A percentile compares a stretch with the other conserved stretches of the same genome.
Conservation (phyloP, 2,113 vertebrate genomes). For the Terrapene triunguis region DNA sequence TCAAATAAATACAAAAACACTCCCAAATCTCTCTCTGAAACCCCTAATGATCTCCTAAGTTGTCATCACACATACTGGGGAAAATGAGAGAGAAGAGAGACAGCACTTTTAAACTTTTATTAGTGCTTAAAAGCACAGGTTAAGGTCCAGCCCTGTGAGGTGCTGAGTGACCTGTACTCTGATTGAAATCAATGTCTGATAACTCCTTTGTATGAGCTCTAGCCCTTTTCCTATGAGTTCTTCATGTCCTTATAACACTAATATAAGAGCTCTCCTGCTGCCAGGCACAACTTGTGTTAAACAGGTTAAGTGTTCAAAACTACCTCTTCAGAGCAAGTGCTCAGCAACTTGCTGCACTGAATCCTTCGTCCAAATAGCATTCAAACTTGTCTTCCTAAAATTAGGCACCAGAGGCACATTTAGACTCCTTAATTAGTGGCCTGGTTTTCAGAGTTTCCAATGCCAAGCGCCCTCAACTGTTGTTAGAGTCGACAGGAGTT, state of each 20-base stretch:
- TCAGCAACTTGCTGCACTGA: not conserved
- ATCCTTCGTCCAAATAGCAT: not conserved
- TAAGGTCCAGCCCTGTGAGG: not conserved
- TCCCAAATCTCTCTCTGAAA: fast-evolving
- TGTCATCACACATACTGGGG: fast-evolving
- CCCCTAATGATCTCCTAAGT: not conserved
- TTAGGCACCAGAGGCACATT: not conserved
- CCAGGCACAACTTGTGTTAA: not conserved
- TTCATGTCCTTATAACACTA: not conserved
- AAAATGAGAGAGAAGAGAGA: not conserved
- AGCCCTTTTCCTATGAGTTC: not conserved
- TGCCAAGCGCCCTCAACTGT: not conserved
- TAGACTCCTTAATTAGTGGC: not conserved
- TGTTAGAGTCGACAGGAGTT: not conserved
- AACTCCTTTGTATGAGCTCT: not conserved
- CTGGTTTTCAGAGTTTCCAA: not conserved
- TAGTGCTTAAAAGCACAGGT: not conserved
- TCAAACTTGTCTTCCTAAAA: not conserved
- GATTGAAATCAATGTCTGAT: not conserved
- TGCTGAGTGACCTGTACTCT: not conserved
- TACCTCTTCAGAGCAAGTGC: not conserved
- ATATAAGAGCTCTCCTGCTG: not conserved
- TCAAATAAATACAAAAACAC: not conserved
- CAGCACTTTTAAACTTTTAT: not conserved
- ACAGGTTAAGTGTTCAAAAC: not conserved